A percentile compares a stretch with the other conserved stretches of the same genome.
Conservation (phyloP, 1,140 invertebrate species). For the Euschistus heros region DNA sequence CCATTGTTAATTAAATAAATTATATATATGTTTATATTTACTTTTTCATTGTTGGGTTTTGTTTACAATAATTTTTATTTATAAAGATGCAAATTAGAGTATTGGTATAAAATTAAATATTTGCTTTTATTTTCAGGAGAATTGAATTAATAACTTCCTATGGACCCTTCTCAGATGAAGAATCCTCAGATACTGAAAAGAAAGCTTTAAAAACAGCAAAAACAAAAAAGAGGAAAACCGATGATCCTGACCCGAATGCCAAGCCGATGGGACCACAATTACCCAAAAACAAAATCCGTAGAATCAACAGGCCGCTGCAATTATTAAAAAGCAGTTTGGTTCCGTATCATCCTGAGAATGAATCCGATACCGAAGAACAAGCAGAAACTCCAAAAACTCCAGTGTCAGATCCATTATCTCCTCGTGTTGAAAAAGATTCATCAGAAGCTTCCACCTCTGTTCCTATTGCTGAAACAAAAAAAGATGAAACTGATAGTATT, state of each 20-base stretch:
- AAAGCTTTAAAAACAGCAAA: not conserved
- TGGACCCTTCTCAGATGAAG: conserved; percentile 34
- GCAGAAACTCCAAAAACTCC: conserved; percentile 11
- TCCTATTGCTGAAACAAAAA: conserved; percentile 1
- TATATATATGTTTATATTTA: no score
- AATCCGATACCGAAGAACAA: conserved; percentile 23
- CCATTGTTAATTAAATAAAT: not conserved
- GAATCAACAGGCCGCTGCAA: no score
- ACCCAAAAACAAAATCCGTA: not conserved
- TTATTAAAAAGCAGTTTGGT: not conserved
- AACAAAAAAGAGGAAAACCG: conserved; percentile 23
- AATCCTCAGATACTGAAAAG: conserved; percentile 24
- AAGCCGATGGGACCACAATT: conserved; percentile 11
- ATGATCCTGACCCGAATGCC: not conserved
- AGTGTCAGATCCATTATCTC: conserved; percentile 10
- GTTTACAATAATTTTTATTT: no score
- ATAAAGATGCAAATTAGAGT: no score
- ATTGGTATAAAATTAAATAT: no score
- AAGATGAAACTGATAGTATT: not conserved
- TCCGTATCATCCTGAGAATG: conserved; percentile 20
- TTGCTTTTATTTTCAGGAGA: conserved; percentile 38
- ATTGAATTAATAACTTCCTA: conserved; percentile 51
- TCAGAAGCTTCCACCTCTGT: no score
- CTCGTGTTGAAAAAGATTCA: conserved; percentile 13
- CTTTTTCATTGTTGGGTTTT: no score